A percentile compares a stretch with the other conserved stretches of the same genome.
Conservation (phyloP, 2,888 invertebrate species). For the Odontothrips loti region DNA sequence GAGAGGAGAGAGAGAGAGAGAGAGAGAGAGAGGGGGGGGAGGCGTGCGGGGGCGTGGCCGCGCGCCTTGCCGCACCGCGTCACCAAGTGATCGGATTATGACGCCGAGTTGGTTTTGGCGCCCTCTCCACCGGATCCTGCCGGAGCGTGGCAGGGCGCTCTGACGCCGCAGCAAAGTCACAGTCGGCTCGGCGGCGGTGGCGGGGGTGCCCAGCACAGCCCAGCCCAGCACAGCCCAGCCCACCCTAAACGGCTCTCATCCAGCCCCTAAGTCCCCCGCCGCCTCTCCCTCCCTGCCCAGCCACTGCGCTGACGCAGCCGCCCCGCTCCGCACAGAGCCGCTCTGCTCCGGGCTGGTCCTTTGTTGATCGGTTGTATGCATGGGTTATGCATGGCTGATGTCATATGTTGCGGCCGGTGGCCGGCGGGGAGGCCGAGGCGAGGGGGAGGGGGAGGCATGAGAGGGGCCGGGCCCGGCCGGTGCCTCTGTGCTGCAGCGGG, state of each 20-base stretch:
- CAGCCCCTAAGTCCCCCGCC: conserved; percentile 11
- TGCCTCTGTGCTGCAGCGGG: not conserved
- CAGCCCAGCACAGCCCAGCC: too few species aligned
- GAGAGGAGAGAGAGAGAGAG: too few species aligned
- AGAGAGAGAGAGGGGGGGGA: not conserved
- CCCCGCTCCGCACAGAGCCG: not conserved
- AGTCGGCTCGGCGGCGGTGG: not conserved
- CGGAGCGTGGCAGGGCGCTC: not conserved
- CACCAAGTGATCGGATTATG: conserved; percentile 15
- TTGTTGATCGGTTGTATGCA: conserved; percentile 26
- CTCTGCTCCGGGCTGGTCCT: not conserved
- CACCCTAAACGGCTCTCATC: conserved; percentile 13
- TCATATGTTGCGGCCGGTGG: conserved; percentile 17
- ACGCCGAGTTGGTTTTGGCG: not conserved
- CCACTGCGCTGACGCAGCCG: not conserved
- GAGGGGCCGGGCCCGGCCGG: not conserved
- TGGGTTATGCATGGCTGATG: conserved; percentile 15
- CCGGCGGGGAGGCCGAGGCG: not conserved
- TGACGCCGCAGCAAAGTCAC: not conserved
- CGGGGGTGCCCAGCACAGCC: not conserved
- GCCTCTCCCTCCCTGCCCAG: not conserved
- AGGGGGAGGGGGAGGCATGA: not conserved
- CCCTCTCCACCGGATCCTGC: not conserved
- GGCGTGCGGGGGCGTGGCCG: not conserved
- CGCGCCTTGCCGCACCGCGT: not conserved